Evolutionary conservation across 35 echinoderm and acorn worm species (phyloP).

Genomic region (Diadema setosum): DNA sequence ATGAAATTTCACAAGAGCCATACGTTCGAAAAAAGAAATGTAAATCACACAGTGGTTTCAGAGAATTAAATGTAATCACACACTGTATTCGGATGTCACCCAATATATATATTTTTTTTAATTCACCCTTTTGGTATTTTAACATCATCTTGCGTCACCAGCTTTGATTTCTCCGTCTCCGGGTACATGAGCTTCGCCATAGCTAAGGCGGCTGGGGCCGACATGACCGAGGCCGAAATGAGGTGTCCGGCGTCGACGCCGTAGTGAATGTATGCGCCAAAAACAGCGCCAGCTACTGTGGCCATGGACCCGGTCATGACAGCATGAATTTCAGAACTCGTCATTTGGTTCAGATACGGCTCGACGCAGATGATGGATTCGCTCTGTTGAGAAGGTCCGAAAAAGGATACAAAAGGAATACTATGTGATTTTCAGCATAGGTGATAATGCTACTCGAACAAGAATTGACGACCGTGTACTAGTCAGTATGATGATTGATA

Average conservation of each 20-base stretch:
- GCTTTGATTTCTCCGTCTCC: conserved; percentile 28
- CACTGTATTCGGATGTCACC: not conserved
- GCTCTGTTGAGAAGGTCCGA: not conserved
- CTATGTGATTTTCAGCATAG: too few species aligned
- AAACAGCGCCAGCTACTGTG: conserved; percentile 23
- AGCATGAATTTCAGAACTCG: conserved; percentile 40
- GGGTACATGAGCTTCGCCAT: conserved; percentile 48
- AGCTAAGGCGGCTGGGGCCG: conserved; percentile 47
- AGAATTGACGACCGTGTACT: too few species aligned
- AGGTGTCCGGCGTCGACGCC: conserved; percentile 38
- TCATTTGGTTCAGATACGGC: conserved; percentile 24
- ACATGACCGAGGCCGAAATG: conserved; percentile 62
- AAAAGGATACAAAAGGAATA: too few species aligned
- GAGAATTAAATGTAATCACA: not conserved
- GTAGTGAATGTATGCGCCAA: conserved; percentile 37
- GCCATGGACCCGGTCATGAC: conserved; percentile 52
- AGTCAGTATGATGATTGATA: too few species aligned
- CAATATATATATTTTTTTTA: not conserved
- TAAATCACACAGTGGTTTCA: not conserved
- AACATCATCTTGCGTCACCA: not conserved
- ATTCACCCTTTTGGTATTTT: conserved; percentile 40
- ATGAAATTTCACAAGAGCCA: not conserved
- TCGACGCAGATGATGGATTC: not conserved
- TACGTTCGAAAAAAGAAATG: not conserved
- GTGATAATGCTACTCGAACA: too few species aligned